Evolutionary conservation across 2,888 invertebrate species (phyloP).

Genomic region (Neoscelio sp.): DNA sequence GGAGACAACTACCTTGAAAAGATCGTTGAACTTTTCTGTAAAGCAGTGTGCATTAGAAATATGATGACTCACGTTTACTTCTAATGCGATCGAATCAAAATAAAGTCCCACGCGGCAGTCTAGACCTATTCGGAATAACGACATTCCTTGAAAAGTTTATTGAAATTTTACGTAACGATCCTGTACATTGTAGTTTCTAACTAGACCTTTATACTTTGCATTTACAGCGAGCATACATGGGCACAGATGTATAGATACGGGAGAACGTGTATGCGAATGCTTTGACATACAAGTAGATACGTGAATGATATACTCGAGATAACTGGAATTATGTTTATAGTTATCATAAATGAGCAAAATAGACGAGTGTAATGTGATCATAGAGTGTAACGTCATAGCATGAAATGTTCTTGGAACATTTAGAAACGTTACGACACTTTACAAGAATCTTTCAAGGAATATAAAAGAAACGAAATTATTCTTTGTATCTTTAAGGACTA

Average conservation of each 20-base stretch:
- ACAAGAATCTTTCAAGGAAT: no score
- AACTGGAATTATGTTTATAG: not conserved
- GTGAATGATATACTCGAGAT: no score
- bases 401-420: no score
- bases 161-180: not conserved
- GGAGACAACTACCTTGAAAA: constrained; percentile 48
- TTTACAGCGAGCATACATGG: no score
- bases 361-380: not conserved
- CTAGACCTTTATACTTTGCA: no score
- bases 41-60: constrained; percentile 39
- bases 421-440: no score
- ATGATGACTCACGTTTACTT: constrained; percentile 34
- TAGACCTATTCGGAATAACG: constrained; percentile 23
- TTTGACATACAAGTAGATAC: no score
- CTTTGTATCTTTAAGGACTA: no score
- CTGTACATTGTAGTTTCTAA: not conserved
- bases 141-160: constrained; percentile 23
- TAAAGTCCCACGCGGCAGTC: constrained; percentile 25
- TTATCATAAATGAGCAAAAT: constrained; percentile 1
- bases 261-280: no score
- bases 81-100: constrained; percentile 25
- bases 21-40: constrained; percentile 53
- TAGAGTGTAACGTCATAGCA: no score
- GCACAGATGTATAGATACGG: no score
- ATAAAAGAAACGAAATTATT: no score